Conservation (phyloP, 2,797 vertebrate species). For the Sebastes cheni region DNA sequence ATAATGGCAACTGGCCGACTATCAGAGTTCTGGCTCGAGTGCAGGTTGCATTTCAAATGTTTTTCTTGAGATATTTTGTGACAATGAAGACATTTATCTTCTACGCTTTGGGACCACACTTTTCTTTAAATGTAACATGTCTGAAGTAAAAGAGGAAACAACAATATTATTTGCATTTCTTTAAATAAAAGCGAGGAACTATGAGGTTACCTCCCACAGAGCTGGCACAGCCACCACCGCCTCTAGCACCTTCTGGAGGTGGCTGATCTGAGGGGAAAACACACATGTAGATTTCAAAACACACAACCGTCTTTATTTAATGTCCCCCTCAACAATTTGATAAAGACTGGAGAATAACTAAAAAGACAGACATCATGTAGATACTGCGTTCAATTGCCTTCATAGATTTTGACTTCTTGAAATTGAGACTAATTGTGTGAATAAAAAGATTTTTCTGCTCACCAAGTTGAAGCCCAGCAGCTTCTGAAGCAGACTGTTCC, state of each 20-base stretch:
- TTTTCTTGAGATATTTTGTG: neutral
- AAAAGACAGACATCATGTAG: neutral
- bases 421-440: neutral
- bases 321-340: neutral
- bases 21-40: neutral
- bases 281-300: neutral
- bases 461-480: slow-evolving; percentile 93
- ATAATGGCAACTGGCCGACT: neutral
- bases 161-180: neutral
- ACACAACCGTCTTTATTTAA: neutral
- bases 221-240: slow-evolving; percentile 84
- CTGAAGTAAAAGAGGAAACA: neutral
- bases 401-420: neutral
- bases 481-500: slow-evolving; percentile 94
- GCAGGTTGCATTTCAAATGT: neutral
- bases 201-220: slow-evolving; percentile 89
- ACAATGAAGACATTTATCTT: neutral
- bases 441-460: slow-evolving; percentile 24
- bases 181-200: neutral
- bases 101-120: neutral
- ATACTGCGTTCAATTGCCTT: neutral
- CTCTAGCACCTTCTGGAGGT: slow-evolving; percentile 89
- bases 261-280: slow-evolving; percentile 80
- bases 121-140: neutral
- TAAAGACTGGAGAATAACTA: neutral